A percentile compares a stretch with the other conserved stretches of the same genome.
phyloP scores from a whole-genome alignment of 2,113 vertebrate species.

The Brachirus orientalis region DNA sequence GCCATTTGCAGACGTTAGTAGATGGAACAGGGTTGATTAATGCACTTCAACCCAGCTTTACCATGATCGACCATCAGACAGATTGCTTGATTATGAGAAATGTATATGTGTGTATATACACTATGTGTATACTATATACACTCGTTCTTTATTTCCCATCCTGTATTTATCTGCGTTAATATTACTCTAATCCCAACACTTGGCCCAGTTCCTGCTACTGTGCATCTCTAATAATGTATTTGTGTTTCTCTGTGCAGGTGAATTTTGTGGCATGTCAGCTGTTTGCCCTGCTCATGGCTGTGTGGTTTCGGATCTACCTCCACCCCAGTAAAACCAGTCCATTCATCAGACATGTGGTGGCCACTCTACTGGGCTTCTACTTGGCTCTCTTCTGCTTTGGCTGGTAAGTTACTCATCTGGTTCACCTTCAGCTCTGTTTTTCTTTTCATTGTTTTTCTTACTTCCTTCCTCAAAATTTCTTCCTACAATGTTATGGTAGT shows the following conservation, averaged over 20 bases:
- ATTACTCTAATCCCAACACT: neutral
- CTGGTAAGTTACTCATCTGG: constrained; percentile 88
- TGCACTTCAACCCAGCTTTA: too few relatives aligned
- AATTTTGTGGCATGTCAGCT: constrained; percentile 98
- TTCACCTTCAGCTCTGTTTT: constrained; percentile 8
- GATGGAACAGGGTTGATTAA: constrained; percentile 48
- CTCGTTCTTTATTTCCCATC: neutral
- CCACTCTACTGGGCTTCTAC: constrained; percentile 96
- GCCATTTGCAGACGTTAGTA: constrained; percentile 55
- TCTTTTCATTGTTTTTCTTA: constrained; percentile 19
- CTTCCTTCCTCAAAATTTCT: neutral
- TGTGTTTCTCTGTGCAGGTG: constrained; percentile 82
- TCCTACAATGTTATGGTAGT: constrained; percentile 1
- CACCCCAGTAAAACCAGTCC: constrained; percentile 96
- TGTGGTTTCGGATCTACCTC: constrained; percentile 97
- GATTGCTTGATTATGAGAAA: too few relatives aligned
- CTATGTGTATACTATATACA: neutral
- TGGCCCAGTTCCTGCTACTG: neutral
- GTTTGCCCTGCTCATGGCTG: constrained; percentile 93
- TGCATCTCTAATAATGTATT: neutral
- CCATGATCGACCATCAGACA: too few relatives aligned
- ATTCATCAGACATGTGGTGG: constrained; percentile 94
- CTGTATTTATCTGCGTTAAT: neutral
- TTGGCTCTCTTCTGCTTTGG: constrained; percentile 99
- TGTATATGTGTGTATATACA: too few relatives aligned